phyloP scores from a whole-genome alignment of 2,888 invertebrate species.

The Mesopsocus fuscifrons region DNA sequence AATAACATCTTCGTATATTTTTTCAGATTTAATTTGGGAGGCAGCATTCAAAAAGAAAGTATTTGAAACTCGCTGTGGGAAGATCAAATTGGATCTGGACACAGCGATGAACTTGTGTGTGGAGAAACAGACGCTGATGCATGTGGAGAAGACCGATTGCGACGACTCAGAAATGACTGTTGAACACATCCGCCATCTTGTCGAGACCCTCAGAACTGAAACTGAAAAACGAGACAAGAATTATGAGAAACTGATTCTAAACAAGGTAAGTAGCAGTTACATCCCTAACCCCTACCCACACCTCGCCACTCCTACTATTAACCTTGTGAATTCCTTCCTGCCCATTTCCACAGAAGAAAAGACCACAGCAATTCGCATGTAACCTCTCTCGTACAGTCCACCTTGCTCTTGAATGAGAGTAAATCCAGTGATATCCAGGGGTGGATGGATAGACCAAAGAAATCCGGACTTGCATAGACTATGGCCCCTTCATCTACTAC shows the following conservation, averaged over 20 bases:
- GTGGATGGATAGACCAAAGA: no score
- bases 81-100: slow-evolving; percentile 3
- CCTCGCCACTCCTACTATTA: no score
- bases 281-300: no score
- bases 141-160: not conserved
- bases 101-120: not conserved
- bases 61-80: not conserved
- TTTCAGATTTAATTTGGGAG: slow-evolving; percentile 3
- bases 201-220: not conserved
- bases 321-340: no score
- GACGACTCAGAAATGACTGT: not conserved
- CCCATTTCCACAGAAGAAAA: no score
- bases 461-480: no score
- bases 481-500: no score
- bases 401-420: no score
- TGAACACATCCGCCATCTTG: not conserved
- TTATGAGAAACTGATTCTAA: not conserved
- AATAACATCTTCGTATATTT: not conserved
- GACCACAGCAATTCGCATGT: no score
- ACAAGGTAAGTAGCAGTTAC: not conserved
- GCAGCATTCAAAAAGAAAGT: not conserved
- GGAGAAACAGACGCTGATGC: slow-evolving; percentile 2
- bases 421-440: no score
- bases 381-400: no score
- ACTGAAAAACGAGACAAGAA: slow-evolving; percentile 1